Evolutionary conservation across 1,140 invertebrate genomes (phyloP).

Genomic region (Cephus cinctus): DNA sequence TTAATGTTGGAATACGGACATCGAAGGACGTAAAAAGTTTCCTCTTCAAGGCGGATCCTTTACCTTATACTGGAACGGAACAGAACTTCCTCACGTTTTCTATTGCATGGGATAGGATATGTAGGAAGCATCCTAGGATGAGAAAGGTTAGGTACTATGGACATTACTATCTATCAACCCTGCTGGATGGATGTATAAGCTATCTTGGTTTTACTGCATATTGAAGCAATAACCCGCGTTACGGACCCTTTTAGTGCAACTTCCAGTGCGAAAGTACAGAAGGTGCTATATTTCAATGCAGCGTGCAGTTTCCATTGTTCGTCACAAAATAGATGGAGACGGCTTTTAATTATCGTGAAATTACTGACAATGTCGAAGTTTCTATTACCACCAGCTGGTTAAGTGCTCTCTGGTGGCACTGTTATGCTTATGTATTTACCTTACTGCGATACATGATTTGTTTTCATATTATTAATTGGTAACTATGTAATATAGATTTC

Average conservation of each 20-base stretch:
- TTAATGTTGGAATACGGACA: no score
- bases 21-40: no score
- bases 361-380: conserved; percentile 24
- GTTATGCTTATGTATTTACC: no score
- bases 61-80: no score
- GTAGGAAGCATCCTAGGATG: neutral
- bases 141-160: neutral
- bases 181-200: conserved; percentile 10
- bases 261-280: conserved; percentile 30
- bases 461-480: no score
- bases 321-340: conserved; percentile 9
- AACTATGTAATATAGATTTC: no score
- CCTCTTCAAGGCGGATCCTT: no score
- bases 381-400: conserved; percentile 20
- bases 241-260: conserved; percentile 33
- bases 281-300: conserved; percentile 29
- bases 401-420: no score
- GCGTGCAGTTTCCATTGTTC: conserved; percentile 24
- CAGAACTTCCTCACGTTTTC: no score
- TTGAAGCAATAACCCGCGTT: conserved; percentile 42
- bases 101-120: no score
- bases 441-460: no score
- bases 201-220: conserved; percentile 47
- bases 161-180: neutral
- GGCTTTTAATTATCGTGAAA: conserved; percentile 28